A percentile compares a stretch with the other conserved stretches of the same genome.
These are phyloP conservation scores for Sprattus sprattus DNA, from an alignment of 2,113 vertebrate species.

Conservation along the genomic window DNA sequence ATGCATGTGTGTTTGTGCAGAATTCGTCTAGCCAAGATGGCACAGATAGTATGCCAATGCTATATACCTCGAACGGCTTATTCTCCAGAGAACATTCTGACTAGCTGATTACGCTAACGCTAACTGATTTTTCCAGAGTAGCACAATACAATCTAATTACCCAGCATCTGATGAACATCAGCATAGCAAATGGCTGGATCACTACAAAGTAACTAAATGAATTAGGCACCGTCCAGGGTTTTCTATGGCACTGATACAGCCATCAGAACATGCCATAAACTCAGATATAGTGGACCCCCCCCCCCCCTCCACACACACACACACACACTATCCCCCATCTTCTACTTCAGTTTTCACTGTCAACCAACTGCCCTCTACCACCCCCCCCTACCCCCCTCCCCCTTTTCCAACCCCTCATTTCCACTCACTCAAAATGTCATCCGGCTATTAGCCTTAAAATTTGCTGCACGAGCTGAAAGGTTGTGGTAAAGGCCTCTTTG, in stretches of 20 bases:
- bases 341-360: neutral
- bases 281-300: neutral
- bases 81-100: neutral
- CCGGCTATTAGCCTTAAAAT: slow-evolving; percentile 28
- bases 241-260: neutral
- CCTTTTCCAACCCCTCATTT: slow-evolving; percentile 29
- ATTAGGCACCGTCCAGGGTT: neutral
- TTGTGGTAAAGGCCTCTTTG: slow-evolving; percentile 26
- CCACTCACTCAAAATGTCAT: slow-evolving; percentile 45
- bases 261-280: neutral
- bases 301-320: too few relatives aligned
- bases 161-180: neutral
- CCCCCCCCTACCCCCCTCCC: neutral
- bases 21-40: neutral
- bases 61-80: neutral
- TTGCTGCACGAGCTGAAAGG: slow-evolving; percentile 27
- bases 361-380: neutral
- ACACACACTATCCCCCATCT: too few relatives aligned
- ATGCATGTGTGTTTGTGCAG: neutral
- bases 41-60: neutral
- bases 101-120: neutral
- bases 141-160: neutral
- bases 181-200: neutral
- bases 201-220: neutral
- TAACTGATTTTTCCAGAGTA: neutral